Evolutionary conservation across 2,113 vertebrate genomes (phyloP), one percentile per base, ranked within the genome.

Genomic region (Pomatostomus ruficeps): DNA sequence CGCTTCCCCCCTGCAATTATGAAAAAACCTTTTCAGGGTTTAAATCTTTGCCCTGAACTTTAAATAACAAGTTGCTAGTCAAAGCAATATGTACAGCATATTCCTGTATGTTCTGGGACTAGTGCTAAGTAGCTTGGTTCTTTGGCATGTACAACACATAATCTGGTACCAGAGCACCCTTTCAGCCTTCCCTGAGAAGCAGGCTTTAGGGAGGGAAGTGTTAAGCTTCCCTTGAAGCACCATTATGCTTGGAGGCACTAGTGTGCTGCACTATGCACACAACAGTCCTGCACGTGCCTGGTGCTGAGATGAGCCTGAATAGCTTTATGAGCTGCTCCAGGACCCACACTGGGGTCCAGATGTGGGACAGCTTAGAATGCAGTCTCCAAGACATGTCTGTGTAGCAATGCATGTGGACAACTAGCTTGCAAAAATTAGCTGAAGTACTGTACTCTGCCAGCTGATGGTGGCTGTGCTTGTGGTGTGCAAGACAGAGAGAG

Each of bases 11-110:
- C 19, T 43, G 8, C 33, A 94, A 40, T 63, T 74, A 86, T 6
- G 1, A 92, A 67, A 71, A 90, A 92, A 77, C 8, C 7, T 93
- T 84, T 59, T 36, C 48, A 42, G 61, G 31, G 19, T 62, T 95
- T 88, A 92, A 88, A 86, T 67, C 71, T 92, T 91, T 88, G 75
- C 75, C 71, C 72, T 83, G 88, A 93, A 70, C 85, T 92, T 95
- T 88, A 84, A 91, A 81, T 66, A 83, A 49, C 62, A 83, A 49
- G 36, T 90, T 83, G 55, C 28, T 70, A 80, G 89, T 84, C 95
- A 95, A 95, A 80, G 38, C 73, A 77, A 10, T 57, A 74, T 16
- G 77, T 89, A 55, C 33, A 89, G 76, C 20, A 20, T 67, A 78
- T 83, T 81, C 85, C 43, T 85, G 3, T 54, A 51, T 19, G 43